Percentiles rank a stretch among this genome's conserved stretches.
Evolutionary conservation across 2,113 vertebrate species (phyloP).

Genomic region (Collichthys lucidus): DNA sequence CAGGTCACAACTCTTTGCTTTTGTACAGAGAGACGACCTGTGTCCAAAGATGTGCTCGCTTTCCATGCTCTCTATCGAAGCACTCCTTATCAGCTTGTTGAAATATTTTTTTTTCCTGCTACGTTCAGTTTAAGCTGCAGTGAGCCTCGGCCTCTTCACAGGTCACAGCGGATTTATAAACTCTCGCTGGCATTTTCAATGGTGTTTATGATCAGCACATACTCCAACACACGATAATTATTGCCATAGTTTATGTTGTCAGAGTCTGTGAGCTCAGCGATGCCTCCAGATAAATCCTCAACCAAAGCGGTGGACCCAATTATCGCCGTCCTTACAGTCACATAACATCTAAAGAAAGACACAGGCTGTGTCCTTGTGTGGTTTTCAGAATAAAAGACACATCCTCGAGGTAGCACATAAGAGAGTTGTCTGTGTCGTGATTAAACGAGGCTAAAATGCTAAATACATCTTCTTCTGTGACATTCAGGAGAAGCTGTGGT

Average conservation of each 20-base stretch:
- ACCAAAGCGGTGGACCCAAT: background rate
- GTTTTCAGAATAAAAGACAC: no score
- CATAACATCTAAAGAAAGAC: background rate
- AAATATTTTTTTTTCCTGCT: background rate
- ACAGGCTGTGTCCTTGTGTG: no score
- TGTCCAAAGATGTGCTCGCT: background rate
- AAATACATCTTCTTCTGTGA: background rate
- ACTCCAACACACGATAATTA: background rate
- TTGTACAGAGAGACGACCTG: background rate
- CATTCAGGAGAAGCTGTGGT: background rate
- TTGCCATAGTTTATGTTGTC: background rate
- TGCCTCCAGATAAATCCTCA: no score
- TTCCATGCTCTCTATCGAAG: background rate
- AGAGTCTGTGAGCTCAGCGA: background rate
- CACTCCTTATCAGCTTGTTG: background rate
- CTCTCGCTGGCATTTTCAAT: background rate
- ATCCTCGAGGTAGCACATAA: background rate
- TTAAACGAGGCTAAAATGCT: no score
- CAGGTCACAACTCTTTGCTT: constrained; percentile 10
- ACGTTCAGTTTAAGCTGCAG: background rate
- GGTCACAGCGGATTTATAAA: background rate
- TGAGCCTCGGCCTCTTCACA: background rate
- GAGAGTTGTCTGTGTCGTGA: background rate
- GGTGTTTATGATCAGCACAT: background rate
- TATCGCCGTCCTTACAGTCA: no score